Evolutionary conservation across 1,140 invertebrate genomes (phyloP).

Genomic region (Oppia nitens): DNA sequence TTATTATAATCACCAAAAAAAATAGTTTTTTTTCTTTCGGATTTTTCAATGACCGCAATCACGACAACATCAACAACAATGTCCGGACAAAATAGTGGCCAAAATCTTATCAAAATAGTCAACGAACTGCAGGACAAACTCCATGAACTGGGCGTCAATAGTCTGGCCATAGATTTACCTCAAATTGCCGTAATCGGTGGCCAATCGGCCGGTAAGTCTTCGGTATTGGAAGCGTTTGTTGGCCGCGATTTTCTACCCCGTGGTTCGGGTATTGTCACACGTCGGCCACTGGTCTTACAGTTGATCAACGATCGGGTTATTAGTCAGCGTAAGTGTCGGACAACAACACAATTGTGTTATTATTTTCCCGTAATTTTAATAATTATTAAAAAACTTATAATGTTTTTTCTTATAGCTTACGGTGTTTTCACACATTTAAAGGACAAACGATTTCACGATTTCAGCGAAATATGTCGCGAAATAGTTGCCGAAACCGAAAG

Average conservation of each 20-base stretch:
- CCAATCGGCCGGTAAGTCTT: constrained; percentile 97
- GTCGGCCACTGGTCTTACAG: constrained; percentile 88
- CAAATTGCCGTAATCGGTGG: constrained; percentile 99
- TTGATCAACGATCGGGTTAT: constrained; percentile 54
- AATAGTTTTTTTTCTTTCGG: too few relatives aligned
- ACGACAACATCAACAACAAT: not conserved
- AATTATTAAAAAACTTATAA: not conserved
- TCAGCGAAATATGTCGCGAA: constrained; percentile 74
- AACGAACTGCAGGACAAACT: constrained; percentile 99
- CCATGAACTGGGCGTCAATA: constrained; percentile 74
- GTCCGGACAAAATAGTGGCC: constrained; percentile 64
- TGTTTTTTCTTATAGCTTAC: constrained; percentile 46
- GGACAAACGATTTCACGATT: constrained; percentile 89
- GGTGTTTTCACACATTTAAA: constrained; percentile 96
- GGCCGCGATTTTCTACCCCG: constrained; percentile 92
- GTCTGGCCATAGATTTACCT: constrained; percentile 89
- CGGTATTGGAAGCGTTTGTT: constrained; percentile 97
- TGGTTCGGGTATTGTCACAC: constrained; percentile 91
- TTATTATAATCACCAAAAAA: too few relatives aligned
- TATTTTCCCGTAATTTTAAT: not conserved
- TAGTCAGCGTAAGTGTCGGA: not conserved
- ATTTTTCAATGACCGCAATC: too few relatives aligned
- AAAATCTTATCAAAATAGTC: constrained; percentile 92
- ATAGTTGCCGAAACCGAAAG: constrained; percentile 96
- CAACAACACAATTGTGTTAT: not conserved